These are phyloP conservation scores for Callosobruchus maculatus DNA, from an alignment of 2,888 invertebrate genomes.

Conservation along the genomic window DNA sequence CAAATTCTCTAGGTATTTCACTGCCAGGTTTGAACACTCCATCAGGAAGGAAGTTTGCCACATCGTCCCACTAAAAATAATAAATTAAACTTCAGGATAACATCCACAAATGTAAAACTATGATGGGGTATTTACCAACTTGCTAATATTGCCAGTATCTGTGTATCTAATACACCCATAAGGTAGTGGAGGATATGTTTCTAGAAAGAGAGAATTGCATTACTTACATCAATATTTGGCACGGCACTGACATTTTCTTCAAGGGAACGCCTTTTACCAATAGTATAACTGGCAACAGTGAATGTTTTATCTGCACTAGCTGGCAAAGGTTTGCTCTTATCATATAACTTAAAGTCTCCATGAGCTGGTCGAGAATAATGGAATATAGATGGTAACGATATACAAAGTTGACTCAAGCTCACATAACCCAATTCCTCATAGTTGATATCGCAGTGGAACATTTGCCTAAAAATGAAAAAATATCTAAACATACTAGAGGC, in stretches of 20 bases:
- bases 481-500: too few species aligned
- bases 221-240: conserved; percentile 20
- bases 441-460: conserved; percentile 32
- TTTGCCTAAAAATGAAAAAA: conserved; percentile 27
- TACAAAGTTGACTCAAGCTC: conserved; percentile 39
- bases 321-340: conserved; percentile 34
- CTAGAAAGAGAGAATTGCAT: neutral
- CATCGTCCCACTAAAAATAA: conserved; percentile 23
- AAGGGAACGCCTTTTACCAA: conserved; percentile 2
- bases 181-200: too few species aligned
- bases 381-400: conserved; percentile 37
- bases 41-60: conserved; percentile 23
- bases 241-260: conserved; percentile 8
- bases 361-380: conserved; percentile 33
- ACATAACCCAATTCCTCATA: conserved; percentile 37
- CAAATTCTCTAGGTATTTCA: conserved; percentile 26
- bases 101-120: too few species aligned
- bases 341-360: conserved; percentile 43
- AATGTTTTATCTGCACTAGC: conserved; percentile 17
- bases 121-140: too few species aligned
- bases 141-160: too few species aligned
- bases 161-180: too few species aligned
- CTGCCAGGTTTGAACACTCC: conserved; percentile 30
- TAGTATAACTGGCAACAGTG: conserved; percentile 23
- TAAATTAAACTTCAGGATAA: neutral